Evolutionary conservation across 1,140 invertebrate genomes (phyloP).

Genomic region (Apolygus lucorum): DNA sequence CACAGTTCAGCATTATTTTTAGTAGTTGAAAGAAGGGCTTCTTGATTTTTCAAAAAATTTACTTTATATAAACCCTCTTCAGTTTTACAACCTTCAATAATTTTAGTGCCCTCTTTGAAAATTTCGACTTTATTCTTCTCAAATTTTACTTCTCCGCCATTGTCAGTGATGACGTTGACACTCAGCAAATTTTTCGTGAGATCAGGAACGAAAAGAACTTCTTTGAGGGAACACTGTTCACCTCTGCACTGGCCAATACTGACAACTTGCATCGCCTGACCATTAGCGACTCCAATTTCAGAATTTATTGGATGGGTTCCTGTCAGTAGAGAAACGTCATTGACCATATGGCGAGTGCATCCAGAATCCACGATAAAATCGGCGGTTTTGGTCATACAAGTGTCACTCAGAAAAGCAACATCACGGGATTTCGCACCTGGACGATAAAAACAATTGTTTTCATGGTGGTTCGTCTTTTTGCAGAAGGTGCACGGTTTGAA

Average conservation of each 20-base stretch:
- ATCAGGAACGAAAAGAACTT: conserved; percentile 15
- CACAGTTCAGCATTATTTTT: conserved; percentile 6
- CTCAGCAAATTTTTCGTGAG: conserved; percentile 20
- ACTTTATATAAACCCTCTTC: neutral
- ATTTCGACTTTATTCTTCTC: conserved; percentile 19
- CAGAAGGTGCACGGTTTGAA: conserved; percentile 20
- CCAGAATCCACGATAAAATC: conserved; percentile 15
- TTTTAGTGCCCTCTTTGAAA: conserved; percentile 1
- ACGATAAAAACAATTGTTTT: conserved; percentile 17
- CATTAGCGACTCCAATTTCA: neutral
- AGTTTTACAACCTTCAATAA: conserved; percentile 5
- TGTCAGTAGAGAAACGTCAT: neutral
- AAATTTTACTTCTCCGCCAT: conserved; percentile 15
- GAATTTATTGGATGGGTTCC: neutral
- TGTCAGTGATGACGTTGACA: conserved; percentile 20
- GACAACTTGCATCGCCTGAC: neutral
- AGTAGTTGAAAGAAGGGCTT: neutral
- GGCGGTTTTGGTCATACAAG: neutral
- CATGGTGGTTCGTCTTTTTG: conserved; percentile 20
- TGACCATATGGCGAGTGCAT: neutral
- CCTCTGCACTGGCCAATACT: neutral
- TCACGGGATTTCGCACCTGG: neutral
- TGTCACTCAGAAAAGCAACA: neutral
- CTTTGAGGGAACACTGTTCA: conserved; percentile 5
- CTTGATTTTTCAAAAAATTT: neutral